Evolutionary conservation across 2,113 vertebrate genomes (phyloP), one percentile per base, ranked within the genome.

Genomic region (Leucosticte australis): DNA sequence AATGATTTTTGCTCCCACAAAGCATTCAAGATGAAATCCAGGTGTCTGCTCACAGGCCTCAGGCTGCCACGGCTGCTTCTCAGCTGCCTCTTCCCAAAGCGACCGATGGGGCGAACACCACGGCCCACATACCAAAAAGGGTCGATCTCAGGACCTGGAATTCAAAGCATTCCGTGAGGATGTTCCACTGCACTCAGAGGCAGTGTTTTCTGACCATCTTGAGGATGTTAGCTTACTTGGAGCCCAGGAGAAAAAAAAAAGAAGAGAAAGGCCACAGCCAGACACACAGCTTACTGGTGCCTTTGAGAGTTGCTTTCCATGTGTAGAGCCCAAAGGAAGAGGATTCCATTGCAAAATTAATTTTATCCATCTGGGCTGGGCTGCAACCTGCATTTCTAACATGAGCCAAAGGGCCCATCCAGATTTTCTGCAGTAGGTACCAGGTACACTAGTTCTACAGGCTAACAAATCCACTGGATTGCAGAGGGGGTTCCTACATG

Each of bases 121-220:
- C 98, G 98, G 3, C 98, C 98, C 94, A 99, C 98, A 4, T 99
- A 99, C 99, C 99, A 99, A 84, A 99, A 98, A 2, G 98, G 99
- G 89, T 99, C 98, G 0, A 99, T 99, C 95, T 99, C 98, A n/a
- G 98, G 98, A 98, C 98, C 99, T 99, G 95, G 39, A 97, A 85
- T 91, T 86, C 83, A 96, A 87, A 93, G 47, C 68, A 60, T 68
- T 37, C 35, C 13, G 26, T 88, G 56, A 96, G 83, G 30, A 57
- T 20, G 35, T 46, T 11, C 26, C 33, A 9, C 44, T 20, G 37
- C 18, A 19, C 53, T 30, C 21, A 14, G 39, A 91, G 42, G 28
- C 53, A 82, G 21, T 7, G 1, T 52, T 73, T 78, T 28, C 39
- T 71, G 15, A 69, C 57, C 41, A 39, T 17, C 49, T 12, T 15